Conservation (phyloP, 2,888 invertebrate genomes). For the Aromia moschata region DNA sequence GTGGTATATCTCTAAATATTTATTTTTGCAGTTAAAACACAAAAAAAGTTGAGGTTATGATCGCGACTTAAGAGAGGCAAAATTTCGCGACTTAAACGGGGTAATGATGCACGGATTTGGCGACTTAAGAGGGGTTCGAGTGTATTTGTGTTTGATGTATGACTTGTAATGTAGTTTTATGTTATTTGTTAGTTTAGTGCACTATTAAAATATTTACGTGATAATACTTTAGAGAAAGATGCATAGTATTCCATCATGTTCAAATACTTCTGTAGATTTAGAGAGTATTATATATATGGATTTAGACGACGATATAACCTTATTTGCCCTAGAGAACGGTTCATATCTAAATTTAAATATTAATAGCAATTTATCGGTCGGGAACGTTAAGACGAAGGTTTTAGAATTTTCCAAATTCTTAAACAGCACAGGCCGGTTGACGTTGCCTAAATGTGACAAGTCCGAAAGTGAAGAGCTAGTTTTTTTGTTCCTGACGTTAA, state of each 20-base stretch:
- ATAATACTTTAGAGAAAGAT: background rate
- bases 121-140: no score
- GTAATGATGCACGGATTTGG: no score
- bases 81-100: no score
- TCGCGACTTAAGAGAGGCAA: no score
- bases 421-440: slow-evolving; percentile 39
- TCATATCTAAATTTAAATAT: slow-evolving; percentile 11
- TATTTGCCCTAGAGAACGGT: slow-evolving; percentile 22
- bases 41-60: no score
- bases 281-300: no score
- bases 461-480: slow-evolving; percentile 38
- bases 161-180: no score
- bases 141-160: no score
- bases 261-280: background rate
- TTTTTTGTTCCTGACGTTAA: slow-evolving; percentile 42
- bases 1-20: no score
- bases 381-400: slow-evolving; percentile 36
- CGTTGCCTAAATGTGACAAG: slow-evolving; percentile 34
- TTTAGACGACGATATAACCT: slow-evolving; percentile 11
- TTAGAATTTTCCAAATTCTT: slow-evolving; percentile 44
- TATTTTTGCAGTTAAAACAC: no score
- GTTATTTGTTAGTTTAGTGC: no score
- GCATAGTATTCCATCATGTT: background rate
- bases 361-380: slow-evolving; percentile 6
- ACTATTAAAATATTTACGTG: no score